Evolutionary conservation across 2,888 invertebrate genomes (phyloP).

Genomic region (Netelia inedita): DNA sequence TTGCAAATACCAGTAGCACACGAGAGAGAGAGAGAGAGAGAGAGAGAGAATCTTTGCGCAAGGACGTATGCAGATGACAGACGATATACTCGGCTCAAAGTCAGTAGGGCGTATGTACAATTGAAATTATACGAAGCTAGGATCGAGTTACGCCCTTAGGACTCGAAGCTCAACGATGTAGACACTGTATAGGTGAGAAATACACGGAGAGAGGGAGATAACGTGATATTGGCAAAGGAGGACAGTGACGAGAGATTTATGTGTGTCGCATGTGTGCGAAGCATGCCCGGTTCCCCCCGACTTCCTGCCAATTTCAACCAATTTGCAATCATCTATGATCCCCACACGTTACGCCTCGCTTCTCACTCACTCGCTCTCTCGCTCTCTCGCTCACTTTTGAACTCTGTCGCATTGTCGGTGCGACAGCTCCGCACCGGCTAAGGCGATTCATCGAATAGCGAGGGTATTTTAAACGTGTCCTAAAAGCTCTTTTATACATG

Average conservation of each 20-base stretch:
- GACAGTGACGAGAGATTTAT: constrained; percentile 44
- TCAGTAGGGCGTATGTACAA: neutral
- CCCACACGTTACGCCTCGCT: constrained; percentile 79
- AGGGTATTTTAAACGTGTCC: constrained; percentile 74
- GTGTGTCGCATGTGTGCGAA: constrained; percentile 13
- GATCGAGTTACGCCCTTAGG: constrained; percentile 3
- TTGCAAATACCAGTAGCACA: constrained; percentile 36
- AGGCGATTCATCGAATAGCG: constrained; percentile 67
- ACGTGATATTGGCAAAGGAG: constrained; percentile 50
- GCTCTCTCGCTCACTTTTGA: constrained; percentile 32
- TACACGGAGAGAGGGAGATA: constrained; percentile 34
- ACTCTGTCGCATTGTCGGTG: constrained; percentile 24
- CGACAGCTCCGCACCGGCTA: constrained; percentile 39
- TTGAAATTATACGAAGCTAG: neutral
- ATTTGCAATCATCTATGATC: constrained; percentile 85
- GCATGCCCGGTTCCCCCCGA: constrained; percentile 77
- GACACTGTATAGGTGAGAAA: constrained; percentile 39
- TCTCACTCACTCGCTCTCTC: constrained; percentile 56
- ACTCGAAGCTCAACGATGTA: constrained; percentile 10
- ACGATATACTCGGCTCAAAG: constrained; percentile 28
- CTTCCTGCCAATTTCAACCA: constrained; percentile 85
- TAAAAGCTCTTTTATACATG: constrained; percentile 63
- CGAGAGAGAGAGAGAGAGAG: constrained; percentile 1
- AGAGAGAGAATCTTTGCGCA: constrained; percentile 36
- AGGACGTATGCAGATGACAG: constrained; percentile 64